phyloP scores from a whole-genome alignment of 2,797 vertebrate species.

The Alca torda region DNA sequence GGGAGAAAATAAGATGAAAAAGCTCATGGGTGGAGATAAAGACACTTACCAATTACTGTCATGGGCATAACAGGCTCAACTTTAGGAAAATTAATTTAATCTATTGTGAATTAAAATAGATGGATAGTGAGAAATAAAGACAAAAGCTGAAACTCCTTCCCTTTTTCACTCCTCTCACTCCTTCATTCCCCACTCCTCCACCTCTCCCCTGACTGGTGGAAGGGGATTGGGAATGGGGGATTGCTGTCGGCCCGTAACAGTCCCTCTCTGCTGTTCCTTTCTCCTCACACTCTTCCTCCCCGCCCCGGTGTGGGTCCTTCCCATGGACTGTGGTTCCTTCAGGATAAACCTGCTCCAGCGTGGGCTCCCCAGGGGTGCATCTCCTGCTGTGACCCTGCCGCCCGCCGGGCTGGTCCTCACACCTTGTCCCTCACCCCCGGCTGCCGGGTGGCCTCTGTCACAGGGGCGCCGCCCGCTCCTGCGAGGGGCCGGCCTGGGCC shows the following conservation, averaged over 20 bases:
- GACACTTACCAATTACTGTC: background rate
- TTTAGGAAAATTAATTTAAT: background rate
- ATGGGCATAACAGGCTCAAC: background rate
- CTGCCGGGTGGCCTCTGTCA: rapidly evolving
- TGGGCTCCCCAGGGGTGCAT: background rate
- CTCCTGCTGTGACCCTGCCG: background rate
- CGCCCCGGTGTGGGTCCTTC: background rate
- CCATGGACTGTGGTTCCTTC: background rate
- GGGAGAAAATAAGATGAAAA: background rate
- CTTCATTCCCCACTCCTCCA: background rate
- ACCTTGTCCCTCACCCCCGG: background rate
- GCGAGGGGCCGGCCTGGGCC: background rate
- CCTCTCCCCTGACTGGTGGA: background rate
- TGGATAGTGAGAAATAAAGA: background rate
- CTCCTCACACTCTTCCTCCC: background rate
- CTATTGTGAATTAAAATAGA: background rate
- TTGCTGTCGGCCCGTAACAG: rapidly evolving
- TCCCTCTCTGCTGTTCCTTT: background rate
- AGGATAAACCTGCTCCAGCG: background rate
- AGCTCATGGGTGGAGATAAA: background rate
- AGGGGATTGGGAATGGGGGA: background rate
- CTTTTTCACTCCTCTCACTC: background rate
- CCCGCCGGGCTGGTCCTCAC: background rate
- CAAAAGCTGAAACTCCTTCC: background rate
- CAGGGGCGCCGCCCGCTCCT: rapidly evolving